These are phyloP conservation scores for Festucalex cinctus DNA, from an alignment of 2,113 vertebrate species.

Conservation along the genomic window DNA sequence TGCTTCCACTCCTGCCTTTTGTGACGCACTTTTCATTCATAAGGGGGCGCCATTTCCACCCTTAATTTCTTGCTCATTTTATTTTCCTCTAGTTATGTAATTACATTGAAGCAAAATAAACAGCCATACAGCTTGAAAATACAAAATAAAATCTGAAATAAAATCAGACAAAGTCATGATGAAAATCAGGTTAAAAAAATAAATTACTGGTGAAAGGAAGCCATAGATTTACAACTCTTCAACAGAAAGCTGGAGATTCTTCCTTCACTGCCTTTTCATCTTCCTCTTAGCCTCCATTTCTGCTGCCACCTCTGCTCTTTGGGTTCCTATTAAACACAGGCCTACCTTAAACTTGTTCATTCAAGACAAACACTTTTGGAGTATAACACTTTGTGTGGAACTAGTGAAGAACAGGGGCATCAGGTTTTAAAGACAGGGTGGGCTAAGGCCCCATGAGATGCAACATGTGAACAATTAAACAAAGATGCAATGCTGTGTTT, in stretches of 20 bases:
- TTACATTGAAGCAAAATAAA: neutral
- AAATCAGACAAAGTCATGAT: no score
- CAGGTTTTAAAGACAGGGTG: neutral
- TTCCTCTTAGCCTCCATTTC: neutral
- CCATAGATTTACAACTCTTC: neutral
- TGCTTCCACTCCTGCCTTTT: conserved; percentile 4
- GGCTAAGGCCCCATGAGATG: neutral
- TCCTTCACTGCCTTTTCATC: neutral
- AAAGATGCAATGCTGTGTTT: no score
- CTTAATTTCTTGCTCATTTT: neutral
- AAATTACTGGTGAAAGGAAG: no score
- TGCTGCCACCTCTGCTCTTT: neutral
- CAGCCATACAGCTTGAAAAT: neutral
- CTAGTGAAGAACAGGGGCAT: neutral
- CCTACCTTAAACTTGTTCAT: neutral
- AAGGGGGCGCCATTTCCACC: conserved; percentile 19
- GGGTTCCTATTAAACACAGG: neutral
- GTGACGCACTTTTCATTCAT: conserved; percentile 20
- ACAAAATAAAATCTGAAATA: no score
- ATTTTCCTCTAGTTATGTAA: neutral
- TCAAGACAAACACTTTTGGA: no score
- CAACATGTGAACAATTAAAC: neutral
- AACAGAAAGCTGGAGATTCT: neutral
- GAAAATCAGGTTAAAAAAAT: no score
- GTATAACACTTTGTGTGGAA: neutral